Evolutionary conservation across 2,113 vertebrate genomes (phyloP).

Genomic region (Plecotus auritus): DNA sequence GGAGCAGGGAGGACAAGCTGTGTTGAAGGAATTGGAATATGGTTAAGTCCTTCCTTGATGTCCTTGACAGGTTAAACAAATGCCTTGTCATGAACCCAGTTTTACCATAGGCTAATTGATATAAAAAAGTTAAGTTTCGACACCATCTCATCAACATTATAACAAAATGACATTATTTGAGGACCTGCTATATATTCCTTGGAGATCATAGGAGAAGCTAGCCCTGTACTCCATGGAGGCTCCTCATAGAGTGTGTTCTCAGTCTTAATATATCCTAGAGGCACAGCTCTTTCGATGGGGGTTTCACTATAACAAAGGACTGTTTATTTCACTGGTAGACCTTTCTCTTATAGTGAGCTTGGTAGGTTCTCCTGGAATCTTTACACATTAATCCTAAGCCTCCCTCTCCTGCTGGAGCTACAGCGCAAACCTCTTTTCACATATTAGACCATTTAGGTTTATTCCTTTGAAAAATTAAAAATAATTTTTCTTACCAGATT

Average conservation of each 20-base stretch:
- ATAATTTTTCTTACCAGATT: not conserved
- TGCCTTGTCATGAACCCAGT: not conserved
- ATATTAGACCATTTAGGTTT: not conserved
- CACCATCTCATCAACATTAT: not conserved
- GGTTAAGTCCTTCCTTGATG: not conserved
- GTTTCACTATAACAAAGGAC: not conserved
- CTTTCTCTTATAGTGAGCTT: not conserved
- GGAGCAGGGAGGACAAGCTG: not conserved
- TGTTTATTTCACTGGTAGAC: not conserved
- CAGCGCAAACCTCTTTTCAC: not conserved
- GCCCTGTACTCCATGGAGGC: not conserved
- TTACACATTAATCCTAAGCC: not conserved
- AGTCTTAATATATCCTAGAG: not conserved
- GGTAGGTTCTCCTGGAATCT: not conserved
- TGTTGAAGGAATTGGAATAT: not conserved
- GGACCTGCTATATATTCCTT: not conserved
- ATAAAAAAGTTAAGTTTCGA: not conserved
- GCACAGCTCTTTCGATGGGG: not conserved
- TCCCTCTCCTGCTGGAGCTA: not conserved
- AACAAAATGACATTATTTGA: not conserved
- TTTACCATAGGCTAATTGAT: not conserved
- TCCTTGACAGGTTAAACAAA: not conserved
- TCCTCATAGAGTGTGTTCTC: not conserved
- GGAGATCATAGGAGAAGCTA: not conserved
- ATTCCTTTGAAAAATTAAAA: conserved; percentile 15